Conservation (phyloP, 1,140 invertebrate genomes). For the Cherax destructor region DNA sequence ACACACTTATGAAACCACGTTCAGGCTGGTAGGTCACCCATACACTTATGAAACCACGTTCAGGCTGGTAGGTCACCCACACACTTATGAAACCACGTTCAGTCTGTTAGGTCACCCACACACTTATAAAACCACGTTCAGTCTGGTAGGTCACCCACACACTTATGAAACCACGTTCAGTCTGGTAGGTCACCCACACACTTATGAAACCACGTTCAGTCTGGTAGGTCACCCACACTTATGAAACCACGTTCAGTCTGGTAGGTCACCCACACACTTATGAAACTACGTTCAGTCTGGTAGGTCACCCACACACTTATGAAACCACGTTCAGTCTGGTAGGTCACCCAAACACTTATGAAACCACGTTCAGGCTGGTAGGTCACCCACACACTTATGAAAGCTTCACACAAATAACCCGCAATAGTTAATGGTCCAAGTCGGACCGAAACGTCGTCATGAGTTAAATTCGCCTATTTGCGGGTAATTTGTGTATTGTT, state of each 20-base stretch:
- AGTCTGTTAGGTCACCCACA: slow-evolving; percentile 12
- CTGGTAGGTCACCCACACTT: slow-evolving; percentile 12
- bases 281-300: slow-evolving; percentile 42
- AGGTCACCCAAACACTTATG: no score
- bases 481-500: no score
- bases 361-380: slow-evolving; percentile 39
- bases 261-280: slow-evolving; percentile 8
- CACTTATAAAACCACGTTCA: no score
- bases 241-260: slow-evolving; percentile 43
- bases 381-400: neutral
- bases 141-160: slow-evolving; percentile 17
- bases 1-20: no score
- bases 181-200: slow-evolving; percentile 22
- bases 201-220: no score
- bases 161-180: no score
- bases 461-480: no score
- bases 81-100: no score
- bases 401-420: no score
- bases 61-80: slow-evolving; percentile 11
- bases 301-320: neutral
- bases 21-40: slow-evolving; percentile 11
- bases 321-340: slow-evolving; percentile 47
- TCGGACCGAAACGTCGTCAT: no score
- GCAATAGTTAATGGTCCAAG: no score
- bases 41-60: no score